Conservation (phyloP, 2,888 invertebrate species). For the Latrodectus elegans region DNA sequence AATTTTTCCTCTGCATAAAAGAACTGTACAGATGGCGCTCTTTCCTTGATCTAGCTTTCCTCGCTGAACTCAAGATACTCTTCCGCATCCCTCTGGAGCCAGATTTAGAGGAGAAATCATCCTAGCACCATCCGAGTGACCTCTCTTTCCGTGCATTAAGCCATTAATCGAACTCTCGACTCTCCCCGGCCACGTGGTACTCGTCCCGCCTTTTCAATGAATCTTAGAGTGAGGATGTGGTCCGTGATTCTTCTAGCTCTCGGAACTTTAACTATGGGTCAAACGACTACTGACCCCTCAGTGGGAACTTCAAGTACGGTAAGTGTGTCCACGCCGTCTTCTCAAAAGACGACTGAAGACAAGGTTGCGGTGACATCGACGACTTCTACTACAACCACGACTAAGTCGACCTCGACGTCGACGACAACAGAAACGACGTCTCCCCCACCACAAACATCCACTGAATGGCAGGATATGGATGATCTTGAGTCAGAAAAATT, state of each 20-base stretch:
- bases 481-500: slow-evolving; percentile 60
- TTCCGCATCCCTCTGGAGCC: slow-evolving; percentile 43
- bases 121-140: slow-evolving; percentile 17
- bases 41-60: neutral
- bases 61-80: slow-evolving; percentile 32
- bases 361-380: slow-evolving; percentile 14
- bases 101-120: slow-evolving; percentile 54
- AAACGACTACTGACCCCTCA: slow-evolving; percentile 19
- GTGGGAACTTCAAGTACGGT: neutral
- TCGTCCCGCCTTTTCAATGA: neutral
- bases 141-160: neutral
- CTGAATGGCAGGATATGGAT: slow-evolving; percentile 64
- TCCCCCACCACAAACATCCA: slow-evolving; percentile 23
- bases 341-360: neutral
- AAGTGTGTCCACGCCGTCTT: neutral
- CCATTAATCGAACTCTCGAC: neutral
- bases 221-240: slow-evolving; percentile 10
- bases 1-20: neutral
- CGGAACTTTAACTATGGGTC: slow-evolving; percentile 9
- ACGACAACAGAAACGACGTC: slow-evolving; percentile 27
- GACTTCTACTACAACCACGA: slow-evolving; percentile 12
- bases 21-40: slow-evolving; percentile 7
- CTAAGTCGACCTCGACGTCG: neutral
- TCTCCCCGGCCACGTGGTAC: slow-evolving; percentile 1
- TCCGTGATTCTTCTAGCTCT: neutral